These are phyloP conservation scores for Pristionchus maxplancki DNA, from an alignment of 2,888 invertebrate species.

Conservation along the genomic window DNA sequence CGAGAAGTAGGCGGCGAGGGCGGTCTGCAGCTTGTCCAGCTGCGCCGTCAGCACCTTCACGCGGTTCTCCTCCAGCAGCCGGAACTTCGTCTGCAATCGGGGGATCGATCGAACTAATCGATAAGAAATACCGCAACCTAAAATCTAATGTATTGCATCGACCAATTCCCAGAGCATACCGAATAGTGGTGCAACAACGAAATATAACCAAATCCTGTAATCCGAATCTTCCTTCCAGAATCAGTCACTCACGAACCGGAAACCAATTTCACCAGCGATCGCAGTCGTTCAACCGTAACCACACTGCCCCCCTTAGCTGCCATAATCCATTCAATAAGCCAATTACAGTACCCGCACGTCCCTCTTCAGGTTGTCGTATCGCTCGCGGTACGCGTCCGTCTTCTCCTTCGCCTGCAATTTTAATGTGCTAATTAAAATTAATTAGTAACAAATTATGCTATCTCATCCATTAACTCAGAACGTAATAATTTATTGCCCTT, in stretches of 20 bases:
- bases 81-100: constrained; percentile 87
- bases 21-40: constrained; percentile 64
- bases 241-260: not conserved
- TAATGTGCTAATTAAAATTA: too few relatives aligned
- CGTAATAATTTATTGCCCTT: too few relatives aligned
- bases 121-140: not conserved
- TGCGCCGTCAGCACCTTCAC: constrained; percentile 81
- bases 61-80: constrained; percentile 97
- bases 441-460: too few relatives aligned
- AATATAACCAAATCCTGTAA: too few relatives aligned
- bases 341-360: constrained; percentile 85
- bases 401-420: constrained; percentile 86
- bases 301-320: too few relatives aligned
- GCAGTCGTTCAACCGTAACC: not conserved
- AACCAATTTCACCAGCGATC: too few relatives aligned
- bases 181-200: too few relatives aligned
- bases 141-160: too few relatives aligned
- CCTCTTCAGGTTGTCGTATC: constrained; percentile 92
- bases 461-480: too few relatives aligned
- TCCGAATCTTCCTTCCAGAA: not conserved
- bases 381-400: constrained; percentile 89
- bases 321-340: not conserved
- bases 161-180: too few relatives aligned
- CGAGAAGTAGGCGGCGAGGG: constrained; percentile 65
- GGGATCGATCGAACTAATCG: not conserved